phyloP scores from a whole-genome alignment of 2,888 invertebrate genomes.

The Leucozona laternaria region DNA sequence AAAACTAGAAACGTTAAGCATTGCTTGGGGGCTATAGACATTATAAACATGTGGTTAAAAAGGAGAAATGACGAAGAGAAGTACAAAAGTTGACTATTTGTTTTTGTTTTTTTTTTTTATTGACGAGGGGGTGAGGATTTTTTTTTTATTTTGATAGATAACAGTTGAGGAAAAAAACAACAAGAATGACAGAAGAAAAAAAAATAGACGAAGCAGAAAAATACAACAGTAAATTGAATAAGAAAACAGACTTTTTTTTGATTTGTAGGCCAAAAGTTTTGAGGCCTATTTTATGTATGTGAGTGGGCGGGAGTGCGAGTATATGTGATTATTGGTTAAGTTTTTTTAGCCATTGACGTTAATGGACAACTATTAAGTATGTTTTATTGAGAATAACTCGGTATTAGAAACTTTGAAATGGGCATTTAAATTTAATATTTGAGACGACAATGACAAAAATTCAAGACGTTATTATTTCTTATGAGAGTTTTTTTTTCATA shows the following conservation, averaged over 20 bases:
- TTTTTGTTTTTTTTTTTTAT: conserved; percentile 8
- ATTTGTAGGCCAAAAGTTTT: conserved; percentile 65
- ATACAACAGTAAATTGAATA: conserved; percentile 34
- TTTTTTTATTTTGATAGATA: background rate
- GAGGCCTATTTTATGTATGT: background rate
- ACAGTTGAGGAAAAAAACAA: conserved; percentile 5
- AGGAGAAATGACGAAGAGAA: background rate
- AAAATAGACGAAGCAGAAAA: conserved; percentile 30
- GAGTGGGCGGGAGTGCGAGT: background rate
- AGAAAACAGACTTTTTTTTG: conserved; percentile 62
- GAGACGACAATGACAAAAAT: background rate
- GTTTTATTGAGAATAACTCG: background rate
- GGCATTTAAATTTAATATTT: conserved; percentile 9
- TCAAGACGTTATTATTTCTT: background rate
- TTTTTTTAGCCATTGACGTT: conserved; percentile 3
- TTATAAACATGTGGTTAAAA: conserved; percentile 46
- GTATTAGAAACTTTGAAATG: background rate
- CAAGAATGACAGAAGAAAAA: conserved; percentile 19
- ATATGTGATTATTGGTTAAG: conserved; percentile 29
- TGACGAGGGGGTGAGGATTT: conserved; percentile 9
- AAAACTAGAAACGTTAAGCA: conserved; percentile 37
- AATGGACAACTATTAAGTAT: conserved; percentile 15
- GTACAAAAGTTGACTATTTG: conserved; percentile 20
- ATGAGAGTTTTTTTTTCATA: background rate
- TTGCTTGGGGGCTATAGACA: conserved; percentile 46